These are phyloP conservation scores for Pseudomyrmex sp. DNA, from an alignment of 1,140 invertebrate species.

Conservation along the genomic window DNA sequence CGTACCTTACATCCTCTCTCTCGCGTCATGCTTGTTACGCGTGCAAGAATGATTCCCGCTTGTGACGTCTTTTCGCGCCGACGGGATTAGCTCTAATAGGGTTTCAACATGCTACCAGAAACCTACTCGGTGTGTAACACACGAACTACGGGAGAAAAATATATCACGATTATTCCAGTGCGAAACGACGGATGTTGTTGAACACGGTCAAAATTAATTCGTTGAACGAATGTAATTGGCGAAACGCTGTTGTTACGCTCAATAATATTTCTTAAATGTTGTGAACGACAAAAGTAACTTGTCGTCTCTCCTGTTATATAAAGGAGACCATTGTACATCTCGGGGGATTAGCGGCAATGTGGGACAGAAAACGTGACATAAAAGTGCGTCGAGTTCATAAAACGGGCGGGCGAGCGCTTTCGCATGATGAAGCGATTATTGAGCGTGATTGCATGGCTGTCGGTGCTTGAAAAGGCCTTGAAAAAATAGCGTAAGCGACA, in stretches of 20 bases:
- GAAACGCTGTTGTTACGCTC: not conserved
- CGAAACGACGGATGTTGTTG: not conserved
- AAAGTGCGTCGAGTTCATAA: conserved; percentile 44
- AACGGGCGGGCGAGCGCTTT: conserved; percentile 44
- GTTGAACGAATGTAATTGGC: too few relatives aligned
- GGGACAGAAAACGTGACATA: conserved; percentile 34
- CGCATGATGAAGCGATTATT: conserved; percentile 56
- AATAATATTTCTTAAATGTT: not conserved
- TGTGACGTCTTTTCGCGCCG: conserved; percentile 60
- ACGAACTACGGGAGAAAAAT: not conserved
- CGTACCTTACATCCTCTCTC: conserved; percentile 68
- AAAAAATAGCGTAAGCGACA: conserved; percentile 56
- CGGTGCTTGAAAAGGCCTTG: conserved; percentile 36
- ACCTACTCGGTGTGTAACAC: not conserved
- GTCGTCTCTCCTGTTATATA: conserved; percentile 8
- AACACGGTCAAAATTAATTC: not conserved
- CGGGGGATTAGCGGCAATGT: conserved; percentile 39
- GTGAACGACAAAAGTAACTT: not conserved
- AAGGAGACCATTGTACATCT: conserved; percentile 16
- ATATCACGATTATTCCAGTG: not conserved
- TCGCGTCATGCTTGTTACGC: conserved; percentile 73
- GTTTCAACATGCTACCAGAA: conserved; percentile 27
- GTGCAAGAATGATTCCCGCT: conserved; percentile 54
- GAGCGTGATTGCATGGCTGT: conserved; percentile 35
- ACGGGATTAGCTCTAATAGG: conserved; percentile 66